Percentiles rank a stretch among this genome's conserved stretches.
phyloP scores from a whole-genome alignment of 2,113 vertebrate species.

The Tragulus kanchil region DNA sequence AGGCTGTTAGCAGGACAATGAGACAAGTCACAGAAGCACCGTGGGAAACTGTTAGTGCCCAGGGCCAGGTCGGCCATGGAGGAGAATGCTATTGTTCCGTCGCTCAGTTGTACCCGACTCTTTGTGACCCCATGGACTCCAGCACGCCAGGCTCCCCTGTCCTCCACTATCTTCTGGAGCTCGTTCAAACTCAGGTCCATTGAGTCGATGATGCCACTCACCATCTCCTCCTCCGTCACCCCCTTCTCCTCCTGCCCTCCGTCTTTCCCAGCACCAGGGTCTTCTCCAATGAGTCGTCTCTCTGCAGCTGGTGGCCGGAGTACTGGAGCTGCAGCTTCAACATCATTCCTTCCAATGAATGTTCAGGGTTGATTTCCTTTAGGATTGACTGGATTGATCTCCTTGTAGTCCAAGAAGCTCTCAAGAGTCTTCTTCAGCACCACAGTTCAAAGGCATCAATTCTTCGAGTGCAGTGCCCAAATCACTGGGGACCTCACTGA shows the following conservation, averaged over 20 bases:
- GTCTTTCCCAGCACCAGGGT: not conserved
- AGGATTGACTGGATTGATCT: not conserved
- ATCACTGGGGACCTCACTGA: too few species aligned
- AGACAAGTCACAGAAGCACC: not conserved
- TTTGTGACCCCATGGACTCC: not conserved
- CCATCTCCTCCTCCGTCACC: not conserved
- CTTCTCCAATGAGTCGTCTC: not conserved
- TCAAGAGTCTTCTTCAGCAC: not conserved
- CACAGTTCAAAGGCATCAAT: too few species aligned
- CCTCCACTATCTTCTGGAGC: not conserved
- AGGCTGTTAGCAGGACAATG: not conserved
- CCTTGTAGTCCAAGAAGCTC: not conserved
- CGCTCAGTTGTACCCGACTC: fast-evolving
- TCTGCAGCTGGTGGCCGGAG: not conserved
- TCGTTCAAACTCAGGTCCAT: not conserved
- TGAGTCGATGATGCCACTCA: not conserved
- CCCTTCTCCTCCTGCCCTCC: not conserved
- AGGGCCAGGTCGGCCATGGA: fast-evolving
- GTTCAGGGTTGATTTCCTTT: not conserved
- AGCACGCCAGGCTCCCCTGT: not conserved
- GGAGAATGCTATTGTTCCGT: not conserved
- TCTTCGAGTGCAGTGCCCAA: fast-evolving
- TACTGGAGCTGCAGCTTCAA: not conserved
- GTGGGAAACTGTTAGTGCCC: fast-evolving
- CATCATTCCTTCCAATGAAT: not conserved